Base-by-base conservation (phyloP, 2,797 vertebrate genomes). In the Oophaga sylvatica region DNA sequence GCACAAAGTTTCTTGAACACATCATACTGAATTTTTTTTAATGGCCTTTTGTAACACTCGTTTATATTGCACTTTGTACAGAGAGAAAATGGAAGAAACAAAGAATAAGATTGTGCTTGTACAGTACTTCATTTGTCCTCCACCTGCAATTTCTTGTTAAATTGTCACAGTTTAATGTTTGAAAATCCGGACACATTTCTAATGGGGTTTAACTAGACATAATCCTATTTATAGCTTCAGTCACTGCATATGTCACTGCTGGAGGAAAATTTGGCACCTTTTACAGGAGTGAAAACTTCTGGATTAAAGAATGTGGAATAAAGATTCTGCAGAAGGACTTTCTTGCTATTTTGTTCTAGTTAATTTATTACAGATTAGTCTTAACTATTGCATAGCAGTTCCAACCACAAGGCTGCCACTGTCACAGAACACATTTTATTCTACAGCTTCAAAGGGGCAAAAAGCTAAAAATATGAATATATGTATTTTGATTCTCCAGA, bases 181-280 rank as follows among this genome's bases (percentile, higher is more conserved):
- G 70, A 62, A 84, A 75, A 84, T 62, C 70, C 35, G 57, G 68
- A 76, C 70, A 84, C 82, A 84, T 84, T 75, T 84, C 41, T 84
- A 84, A 84, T 84, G 82, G 56, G 82, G 82, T 62, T 84, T 84
- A 75, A 84, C 71, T 77, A 84, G 83, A 53, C 59, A 77, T 84
- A 84, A 84, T 84, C 83, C 71, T 77, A 84, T 84, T 84, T 84
- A 45, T 84, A 84, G 82, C 45, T 84, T 75, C 31, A 84, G 82
- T 75, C 20, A 45, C 56, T 83, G 82, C 82, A 83, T 83, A 83
- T 60, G 82, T 83, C 82, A 83, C 29, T 75, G 82, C 82, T 73
- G 31, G 70, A 84, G 70, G 56, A 84, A 57, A 62, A 75, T 62
- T 31, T 84, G 82, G 82, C 70, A 75, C 31, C 22, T 62, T 17